Evolutionary conservation across 2,888 invertebrate species (phyloP).

Genomic region (Dimorphilus gyrociliatus): DNA sequence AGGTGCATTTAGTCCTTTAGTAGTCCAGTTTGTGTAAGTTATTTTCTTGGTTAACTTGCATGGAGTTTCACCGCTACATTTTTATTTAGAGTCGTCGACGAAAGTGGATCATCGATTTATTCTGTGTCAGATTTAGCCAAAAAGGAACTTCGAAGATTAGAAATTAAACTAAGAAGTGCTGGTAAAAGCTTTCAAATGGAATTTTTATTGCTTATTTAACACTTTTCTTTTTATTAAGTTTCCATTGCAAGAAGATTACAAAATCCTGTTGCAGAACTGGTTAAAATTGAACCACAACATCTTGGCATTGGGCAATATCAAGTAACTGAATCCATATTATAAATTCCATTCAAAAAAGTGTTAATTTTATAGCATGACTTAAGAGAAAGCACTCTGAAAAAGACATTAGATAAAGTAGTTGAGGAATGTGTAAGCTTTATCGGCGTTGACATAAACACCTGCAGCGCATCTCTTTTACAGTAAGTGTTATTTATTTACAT

Average conservation of each 20-base stretch:
- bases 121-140: slow-evolving; percentile 68
- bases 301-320: slow-evolving; percentile 83
- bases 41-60: background rate
- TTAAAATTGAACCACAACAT: slow-evolving; percentile 81
- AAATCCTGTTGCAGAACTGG: slow-evolving; percentile 75
- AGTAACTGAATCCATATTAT: no score
- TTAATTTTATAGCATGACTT: slow-evolving; percentile 57
- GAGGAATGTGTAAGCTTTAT: slow-evolving; percentile 82
- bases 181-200: slow-evolving; percentile 35
- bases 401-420: slow-evolving; percentile 60
- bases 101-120: slow-evolving; percentile 80
- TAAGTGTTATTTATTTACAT: no score
- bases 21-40: slow-evolving; percentile 43
- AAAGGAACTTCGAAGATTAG: slow-evolving; percentile 63
- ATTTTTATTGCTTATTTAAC: background rate
- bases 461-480: slow-evolving; percentile 63
- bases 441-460: slow-evolving; percentile 76
- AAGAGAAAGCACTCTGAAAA: slow-evolving; percentile 52
- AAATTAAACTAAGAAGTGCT: slow-evolving; percentile 63
- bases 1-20: slow-evolving; percentile 42
- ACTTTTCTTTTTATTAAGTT: slow-evolving; percentile 21
- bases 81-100: slow-evolving; percentile 61
- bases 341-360: no score
- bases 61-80: background rate
- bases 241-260: slow-evolving; percentile 66